Conservation (phyloP, 2,113 vertebrate genomes). For the Petaurus breviceps region DNA sequence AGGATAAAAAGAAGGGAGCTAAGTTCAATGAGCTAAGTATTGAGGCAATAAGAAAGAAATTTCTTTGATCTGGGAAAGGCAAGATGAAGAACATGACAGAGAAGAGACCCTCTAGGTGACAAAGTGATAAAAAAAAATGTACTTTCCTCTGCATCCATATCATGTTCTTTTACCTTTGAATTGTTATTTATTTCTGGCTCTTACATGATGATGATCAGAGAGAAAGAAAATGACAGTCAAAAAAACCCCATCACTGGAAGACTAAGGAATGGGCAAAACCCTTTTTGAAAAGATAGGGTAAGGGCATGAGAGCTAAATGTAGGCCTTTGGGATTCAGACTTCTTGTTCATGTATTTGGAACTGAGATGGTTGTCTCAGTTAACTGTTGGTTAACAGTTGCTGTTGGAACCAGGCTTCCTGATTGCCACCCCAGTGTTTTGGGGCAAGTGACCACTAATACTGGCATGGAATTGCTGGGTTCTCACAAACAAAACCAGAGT, state of each 20-base stretch:
- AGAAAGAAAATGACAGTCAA: background rate
- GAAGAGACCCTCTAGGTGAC: slow-evolving; percentile 29
- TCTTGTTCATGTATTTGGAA: background rate
- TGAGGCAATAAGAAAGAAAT: background rate
- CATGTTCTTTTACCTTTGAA: background rate
- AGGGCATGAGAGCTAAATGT: background rate
- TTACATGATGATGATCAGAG: background rate
- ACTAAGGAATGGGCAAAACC: background rate
- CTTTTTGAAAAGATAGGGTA: background rate
- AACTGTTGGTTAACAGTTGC: background rate
- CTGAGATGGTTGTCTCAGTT: background rate
- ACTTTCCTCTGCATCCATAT: background rate
- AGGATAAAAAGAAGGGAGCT: background rate
- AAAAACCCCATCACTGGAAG: background rate
- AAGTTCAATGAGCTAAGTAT: background rate
- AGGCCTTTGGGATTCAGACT: background rate
- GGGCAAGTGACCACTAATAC: background rate
- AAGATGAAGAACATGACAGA: slow-evolving; percentile 2
- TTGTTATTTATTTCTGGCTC: background rate
- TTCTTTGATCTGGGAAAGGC: background rate
- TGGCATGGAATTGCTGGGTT: background rate
- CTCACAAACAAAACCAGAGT: background rate
- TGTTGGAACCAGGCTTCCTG: background rate
- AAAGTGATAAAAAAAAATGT: slow-evolving; percentile 18
- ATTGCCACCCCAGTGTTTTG: background rate